Evolutionary conservation across 2,113 vertebrate species (phyloP).

Genomic region (Dicaeum eximium): DNA sequence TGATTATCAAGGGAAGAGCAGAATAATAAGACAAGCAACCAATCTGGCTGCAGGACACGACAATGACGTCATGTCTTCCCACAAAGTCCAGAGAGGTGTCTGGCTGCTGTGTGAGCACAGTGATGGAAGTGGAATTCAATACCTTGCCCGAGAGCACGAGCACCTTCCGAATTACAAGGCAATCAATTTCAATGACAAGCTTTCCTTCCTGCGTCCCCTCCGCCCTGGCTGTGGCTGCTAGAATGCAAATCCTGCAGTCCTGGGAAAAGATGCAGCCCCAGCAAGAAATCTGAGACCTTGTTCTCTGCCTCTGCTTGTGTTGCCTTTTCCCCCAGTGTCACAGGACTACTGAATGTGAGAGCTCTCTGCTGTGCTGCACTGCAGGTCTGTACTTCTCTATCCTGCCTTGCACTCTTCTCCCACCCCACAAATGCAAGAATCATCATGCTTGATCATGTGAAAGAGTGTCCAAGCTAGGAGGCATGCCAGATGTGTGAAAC

Average conservation of each 20-base stretch:
- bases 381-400: background rate
- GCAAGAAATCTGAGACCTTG: background rate
- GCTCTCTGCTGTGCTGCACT: background rate
- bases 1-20: background rate
- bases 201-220: conserved; percentile 8
- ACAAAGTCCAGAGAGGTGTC: background rate
- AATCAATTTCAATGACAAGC: background rate
- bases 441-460: accelerated
- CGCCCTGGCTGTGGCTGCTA: background rate
- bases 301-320: background rate
- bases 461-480: background rate
- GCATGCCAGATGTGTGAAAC: background rate
- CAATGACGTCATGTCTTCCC: background rate
- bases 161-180: background rate
- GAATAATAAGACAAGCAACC: background rate
- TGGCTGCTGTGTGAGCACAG: background rate
- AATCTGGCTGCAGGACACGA: accelerated
- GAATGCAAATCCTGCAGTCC: accelerated
- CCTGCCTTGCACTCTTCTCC: background rate
- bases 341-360: background rate
- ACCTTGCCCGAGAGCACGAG: accelerated
- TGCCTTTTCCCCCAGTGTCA: background rate
- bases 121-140: background rate
- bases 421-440: accelerated
- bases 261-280: background rate